Conservation (phyloP, 2,888 invertebrate species). For the Acanthosepion esculentum region DNA sequence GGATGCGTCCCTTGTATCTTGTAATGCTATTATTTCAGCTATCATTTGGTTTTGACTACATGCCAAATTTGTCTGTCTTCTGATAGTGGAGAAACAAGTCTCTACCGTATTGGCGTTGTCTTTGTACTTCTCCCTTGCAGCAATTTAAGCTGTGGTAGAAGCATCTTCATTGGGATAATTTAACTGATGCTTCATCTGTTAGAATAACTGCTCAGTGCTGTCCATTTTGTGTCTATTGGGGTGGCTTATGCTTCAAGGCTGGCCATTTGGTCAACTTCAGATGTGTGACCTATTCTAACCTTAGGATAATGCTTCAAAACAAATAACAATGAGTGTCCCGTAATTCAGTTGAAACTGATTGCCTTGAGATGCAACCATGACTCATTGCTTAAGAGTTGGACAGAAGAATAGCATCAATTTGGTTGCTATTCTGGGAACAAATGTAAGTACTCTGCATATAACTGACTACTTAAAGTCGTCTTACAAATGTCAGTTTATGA, state of each 20-base stretch:
- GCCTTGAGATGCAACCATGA: slow-evolving; percentile 33
- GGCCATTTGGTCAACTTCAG: slow-evolving; percentile 17
- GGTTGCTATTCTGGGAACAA: neutral
- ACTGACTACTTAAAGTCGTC: neutral
- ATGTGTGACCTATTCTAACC: slow-evolving; percentile 33
- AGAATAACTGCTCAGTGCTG: neutral
- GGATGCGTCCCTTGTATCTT: too few species aligned
- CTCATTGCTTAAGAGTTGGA: neutral
- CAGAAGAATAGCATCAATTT: neutral
- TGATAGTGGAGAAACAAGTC: neutral
- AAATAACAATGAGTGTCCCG: slow-evolving; percentile 12
- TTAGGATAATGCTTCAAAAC: neutral
- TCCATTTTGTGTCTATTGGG: neutral
- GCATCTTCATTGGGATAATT: neutral
- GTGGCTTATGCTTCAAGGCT: neutral
- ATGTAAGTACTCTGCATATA: neutral
- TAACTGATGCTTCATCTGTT: neutral
- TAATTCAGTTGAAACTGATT: neutral
- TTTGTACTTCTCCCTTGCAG: neutral
- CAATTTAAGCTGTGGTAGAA: slow-evolving; percentile 1
- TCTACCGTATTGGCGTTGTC: neutral
- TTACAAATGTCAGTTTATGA: neutral
- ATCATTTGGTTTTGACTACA: neutral
- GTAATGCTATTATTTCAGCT: neutral
- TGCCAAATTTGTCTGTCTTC: neutral